These are phyloP conservation scores for Drosophila mulleri DNA, from an alignment of 2,888 invertebrate species.

Conservation along the genomic window DNA sequence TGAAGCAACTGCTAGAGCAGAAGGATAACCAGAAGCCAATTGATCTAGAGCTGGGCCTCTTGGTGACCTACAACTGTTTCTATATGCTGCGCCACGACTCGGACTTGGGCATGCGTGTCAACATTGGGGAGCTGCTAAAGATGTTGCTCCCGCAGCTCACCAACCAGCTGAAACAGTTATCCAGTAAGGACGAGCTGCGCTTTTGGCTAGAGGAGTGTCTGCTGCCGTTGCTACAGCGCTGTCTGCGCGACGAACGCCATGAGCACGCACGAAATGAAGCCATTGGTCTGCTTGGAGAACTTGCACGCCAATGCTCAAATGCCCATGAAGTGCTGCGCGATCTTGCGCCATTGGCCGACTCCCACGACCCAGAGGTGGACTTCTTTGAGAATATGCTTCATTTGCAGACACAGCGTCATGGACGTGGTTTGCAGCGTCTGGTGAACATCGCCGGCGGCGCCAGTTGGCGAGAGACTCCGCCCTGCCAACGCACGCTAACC, in stretches of 20 bases:
- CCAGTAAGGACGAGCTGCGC: constrained; percentile 86
- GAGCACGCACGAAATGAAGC: constrained; percentile 92
- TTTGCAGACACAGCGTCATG: constrained; percentile 93
- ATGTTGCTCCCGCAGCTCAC: constrained; percentile 89
- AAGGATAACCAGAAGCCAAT: constrained; percentile 84
- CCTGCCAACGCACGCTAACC: constrained; percentile 90
- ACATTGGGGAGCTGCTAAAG: constrained; percentile 90
- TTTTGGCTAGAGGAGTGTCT: constrained; percentile 91
- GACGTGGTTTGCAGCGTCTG: constrained; percentile 92
- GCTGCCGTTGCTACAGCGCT: constrained; percentile 89
- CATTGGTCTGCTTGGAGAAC: constrained; percentile 90
- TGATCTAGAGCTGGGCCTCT: constrained; percentile 88
- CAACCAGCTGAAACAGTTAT: constrained; percentile 79
- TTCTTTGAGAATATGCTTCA: constrained; percentile 98
- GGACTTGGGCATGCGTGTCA: constrained; percentile 93
- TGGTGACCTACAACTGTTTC: constrained; percentile 93
- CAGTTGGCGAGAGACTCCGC: constrained; percentile 86
- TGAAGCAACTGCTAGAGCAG: constrained; percentile 86
- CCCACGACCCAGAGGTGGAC: constrained; percentile 92
- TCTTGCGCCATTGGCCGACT: constrained; percentile 88
- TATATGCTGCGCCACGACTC: constrained; percentile 91
- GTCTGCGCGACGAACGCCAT: constrained; percentile 89
- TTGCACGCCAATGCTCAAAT: constrained; percentile 90
- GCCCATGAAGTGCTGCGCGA: constrained; percentile 90
- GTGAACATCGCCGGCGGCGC: constrained; percentile 88